Percentiles rank a stretch among this genome's conserved stretches.
These are phyloP conservation scores for Drosophila picticornis DNA, from an alignment of 2,888 invertebrate genomes.

Conservation along the genomic window DNA sequence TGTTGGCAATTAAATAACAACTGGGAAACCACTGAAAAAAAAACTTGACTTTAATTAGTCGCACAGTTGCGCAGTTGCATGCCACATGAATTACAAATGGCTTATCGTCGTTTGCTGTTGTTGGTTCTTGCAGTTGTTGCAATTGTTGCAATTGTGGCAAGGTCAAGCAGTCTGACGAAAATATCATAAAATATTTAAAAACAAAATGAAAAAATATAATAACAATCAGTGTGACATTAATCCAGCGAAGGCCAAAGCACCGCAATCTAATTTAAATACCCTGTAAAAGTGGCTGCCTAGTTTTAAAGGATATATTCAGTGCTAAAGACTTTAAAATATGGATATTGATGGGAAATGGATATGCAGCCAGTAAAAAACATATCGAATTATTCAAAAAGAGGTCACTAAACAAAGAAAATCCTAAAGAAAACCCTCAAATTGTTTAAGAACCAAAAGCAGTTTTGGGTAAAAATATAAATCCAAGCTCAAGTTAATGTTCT, in stretches of 20 bases:
- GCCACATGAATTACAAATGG: conserved; percentile 59
- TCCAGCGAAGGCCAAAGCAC: background rate
- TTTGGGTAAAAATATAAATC: accelerated
- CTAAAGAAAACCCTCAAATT: background rate
- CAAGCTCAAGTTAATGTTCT: background rate
- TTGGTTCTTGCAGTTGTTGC: conserved; percentile 17
- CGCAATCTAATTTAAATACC: conserved; percentile 16
- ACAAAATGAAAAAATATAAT: conserved; percentile 9
- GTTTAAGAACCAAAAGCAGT: background rate
- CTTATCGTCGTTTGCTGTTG: conserved; percentile 47
- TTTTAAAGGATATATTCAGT: background rate
- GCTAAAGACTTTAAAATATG: background rate
- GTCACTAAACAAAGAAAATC: background rate
- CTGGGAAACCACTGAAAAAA: background rate
- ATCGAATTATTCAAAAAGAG: background rate
- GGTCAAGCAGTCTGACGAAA: conserved; percentile 41
- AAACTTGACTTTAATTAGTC: conserved; percentile 64
- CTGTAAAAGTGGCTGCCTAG: background rate
- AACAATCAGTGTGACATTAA: conserved; percentile 16
- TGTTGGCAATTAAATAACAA: conserved; percentile 14
- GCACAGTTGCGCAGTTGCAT: conserved; percentile 63
- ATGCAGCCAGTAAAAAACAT: background rate
- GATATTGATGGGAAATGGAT: background rate
- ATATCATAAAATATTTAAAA: conserved; percentile 26
- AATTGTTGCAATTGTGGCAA: conserved; percentile 33